Evolutionary conservation across 2,113 vertebrate genomes (phyloP).

Genomic region (Trinectes maculatus): DNA sequence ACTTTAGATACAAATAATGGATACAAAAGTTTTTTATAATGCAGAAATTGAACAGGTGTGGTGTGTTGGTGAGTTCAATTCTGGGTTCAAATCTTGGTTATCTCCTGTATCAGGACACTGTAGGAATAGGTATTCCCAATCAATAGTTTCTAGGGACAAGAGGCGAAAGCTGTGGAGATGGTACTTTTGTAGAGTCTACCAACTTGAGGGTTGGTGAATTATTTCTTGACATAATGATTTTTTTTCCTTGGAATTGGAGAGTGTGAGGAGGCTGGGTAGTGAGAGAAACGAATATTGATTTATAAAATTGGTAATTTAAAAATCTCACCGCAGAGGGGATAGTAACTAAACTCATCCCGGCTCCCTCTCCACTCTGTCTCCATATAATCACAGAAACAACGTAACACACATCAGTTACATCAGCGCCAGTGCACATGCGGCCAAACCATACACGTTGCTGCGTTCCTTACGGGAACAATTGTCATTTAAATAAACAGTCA

Average conservation of each 20-base stretch:
- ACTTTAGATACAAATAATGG: too few relatives aligned
- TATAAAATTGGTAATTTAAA: slow-evolving; percentile 48
- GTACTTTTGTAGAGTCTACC: background rate
- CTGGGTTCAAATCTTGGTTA: background rate
- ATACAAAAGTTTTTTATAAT: background rate
- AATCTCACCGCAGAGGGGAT: slow-evolving; percentile 25
- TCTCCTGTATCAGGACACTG: background rate
- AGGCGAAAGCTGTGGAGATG: background rate
- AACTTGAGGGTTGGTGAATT: slow-evolving; percentile 7
- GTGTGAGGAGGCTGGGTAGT: background rate
- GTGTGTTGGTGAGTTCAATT: background rate
- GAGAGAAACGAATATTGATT: slow-evolving; percentile 32
- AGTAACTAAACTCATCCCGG: slow-evolving; percentile 29
- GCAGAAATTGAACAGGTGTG: background rate
- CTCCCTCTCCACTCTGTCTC: slow-evolving; percentile 9
- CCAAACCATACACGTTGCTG: slow-evolving; percentile 39
- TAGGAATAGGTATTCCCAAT: background rate
- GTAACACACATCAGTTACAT: slow-evolving; percentile 20
- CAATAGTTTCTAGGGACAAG: background rate
- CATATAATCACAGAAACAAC: slow-evolving; percentile 25
- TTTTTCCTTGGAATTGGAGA: slow-evolving; percentile 8
- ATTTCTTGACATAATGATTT: slow-evolving; percentile 3
- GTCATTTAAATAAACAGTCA: slow-evolving; percentile 56
- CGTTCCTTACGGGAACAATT: slow-evolving; percentile 41
- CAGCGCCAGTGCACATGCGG: slow-evolving; percentile 14